A percentile compares a stretch with the other conserved stretches of the same genome.
Conservation (phyloP, 2,888 invertebrate species). For the Hipparchia semele region DNA sequence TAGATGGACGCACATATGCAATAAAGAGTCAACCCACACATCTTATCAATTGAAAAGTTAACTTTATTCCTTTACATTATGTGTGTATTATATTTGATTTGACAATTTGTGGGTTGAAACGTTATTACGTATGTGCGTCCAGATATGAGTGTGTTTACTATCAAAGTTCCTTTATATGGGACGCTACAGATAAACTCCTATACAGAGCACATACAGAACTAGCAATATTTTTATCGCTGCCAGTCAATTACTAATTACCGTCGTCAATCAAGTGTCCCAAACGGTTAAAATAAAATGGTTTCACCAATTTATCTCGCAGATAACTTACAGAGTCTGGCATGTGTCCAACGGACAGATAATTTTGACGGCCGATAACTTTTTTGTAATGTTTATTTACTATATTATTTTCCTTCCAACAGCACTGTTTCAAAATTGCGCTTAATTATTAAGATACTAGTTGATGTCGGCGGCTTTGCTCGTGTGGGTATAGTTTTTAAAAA, state of each 20-base stretch:
- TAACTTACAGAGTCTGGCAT: constrained; percentile 48
- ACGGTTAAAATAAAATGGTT: constrained; percentile 35
- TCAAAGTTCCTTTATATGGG: too few relatives aligned
- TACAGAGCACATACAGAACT: background rate
- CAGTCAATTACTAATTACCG: constrained; percentile 44
- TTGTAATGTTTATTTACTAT: constrained; percentile 16
- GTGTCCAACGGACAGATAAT: constrained; percentile 46
- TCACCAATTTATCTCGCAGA: constrained; percentile 41
- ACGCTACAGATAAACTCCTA: background rate
- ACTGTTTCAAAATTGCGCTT: background rate
- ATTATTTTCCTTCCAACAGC: background rate
- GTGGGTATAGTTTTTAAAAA: background rate
- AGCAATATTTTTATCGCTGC: constrained; percentile 30
- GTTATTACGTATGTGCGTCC: too few relatives aligned
- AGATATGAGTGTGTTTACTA: too few relatives aligned
- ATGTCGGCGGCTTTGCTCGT: background rate
- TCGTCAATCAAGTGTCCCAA: constrained; percentile 45
- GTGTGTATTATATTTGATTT: too few relatives aligned
- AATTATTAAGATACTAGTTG: background rate
- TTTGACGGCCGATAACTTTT: constrained; percentile 42
- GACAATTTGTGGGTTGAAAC: too few relatives aligned
- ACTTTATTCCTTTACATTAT: too few relatives aligned
- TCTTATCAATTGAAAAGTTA: too few relatives aligned
- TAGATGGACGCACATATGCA: too few relatives aligned
- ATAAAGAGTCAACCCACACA: too few relatives aligned